Evolutionary conservation across 92 coral and sea anemone genomes (phyloP).

Genomic region (Siderastrea radians): DNA sequence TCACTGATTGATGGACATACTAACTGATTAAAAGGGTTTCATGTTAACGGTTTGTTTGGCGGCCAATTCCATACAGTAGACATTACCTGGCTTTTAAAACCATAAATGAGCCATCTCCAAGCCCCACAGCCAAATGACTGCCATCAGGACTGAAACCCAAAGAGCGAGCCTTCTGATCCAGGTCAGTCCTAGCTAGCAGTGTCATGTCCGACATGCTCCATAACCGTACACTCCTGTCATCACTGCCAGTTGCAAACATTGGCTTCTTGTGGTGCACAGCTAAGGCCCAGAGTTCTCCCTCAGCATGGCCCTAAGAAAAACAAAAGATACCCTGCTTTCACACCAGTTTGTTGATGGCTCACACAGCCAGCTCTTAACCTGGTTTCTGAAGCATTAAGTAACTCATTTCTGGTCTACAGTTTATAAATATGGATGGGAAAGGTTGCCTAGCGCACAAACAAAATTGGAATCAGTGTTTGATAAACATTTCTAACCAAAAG

Average conservation of each 20-base stretch:
- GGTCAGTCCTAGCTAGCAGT: constrained; percentile 89
- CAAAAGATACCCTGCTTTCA: background rate
- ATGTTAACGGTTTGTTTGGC: no score
- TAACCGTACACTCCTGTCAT: constrained; percentile 94
- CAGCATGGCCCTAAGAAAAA: constrained; percentile 92
- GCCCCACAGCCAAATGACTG: constrained; percentile 92
- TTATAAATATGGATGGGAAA: no score
- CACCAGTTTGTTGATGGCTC: no score
- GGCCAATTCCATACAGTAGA: background rate
- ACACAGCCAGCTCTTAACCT: no score
- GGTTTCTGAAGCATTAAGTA: no score
- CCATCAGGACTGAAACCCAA: constrained; percentile 95
- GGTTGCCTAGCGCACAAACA: no score
- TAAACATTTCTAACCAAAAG: no score
- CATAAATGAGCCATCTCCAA: constrained; percentile 96
- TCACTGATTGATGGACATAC: no score
- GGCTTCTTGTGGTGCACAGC: constrained; percentile 99
- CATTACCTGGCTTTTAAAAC: constrained; percentile 93
- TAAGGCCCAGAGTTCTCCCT: constrained; percentile 99
- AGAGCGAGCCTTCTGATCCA: constrained; percentile 94
- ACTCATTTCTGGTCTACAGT: no score
- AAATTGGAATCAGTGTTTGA: no score
- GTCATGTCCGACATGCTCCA: constrained; percentile 96
- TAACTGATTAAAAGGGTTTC: no score
- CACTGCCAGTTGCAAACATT: constrained; percentile 99